phyloP scores from a whole-genome alignment of 2,113 vertebrate species.

The Dromiciops gliroides region DNA sequence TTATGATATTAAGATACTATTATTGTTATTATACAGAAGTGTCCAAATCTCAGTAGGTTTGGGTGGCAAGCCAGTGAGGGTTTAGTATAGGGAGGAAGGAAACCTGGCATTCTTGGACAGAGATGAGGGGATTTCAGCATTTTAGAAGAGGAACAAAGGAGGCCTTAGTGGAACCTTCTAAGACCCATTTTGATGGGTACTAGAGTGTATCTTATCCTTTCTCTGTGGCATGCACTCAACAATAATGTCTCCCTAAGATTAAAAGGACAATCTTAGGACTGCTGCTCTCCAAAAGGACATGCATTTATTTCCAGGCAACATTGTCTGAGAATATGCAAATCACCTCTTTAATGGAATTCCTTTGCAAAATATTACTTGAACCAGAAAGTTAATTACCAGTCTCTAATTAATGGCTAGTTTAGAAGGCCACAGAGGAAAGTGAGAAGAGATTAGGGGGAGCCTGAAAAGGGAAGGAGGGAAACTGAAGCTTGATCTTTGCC shows the following conservation, averaged over 20 bases:
- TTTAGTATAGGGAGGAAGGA: neutral
- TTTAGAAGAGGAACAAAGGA: neutral
- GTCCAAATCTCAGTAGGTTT: neutral
- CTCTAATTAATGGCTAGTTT: slow-evolving; percentile 82
- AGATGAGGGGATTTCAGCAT: neutral
- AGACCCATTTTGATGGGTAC: fast-evolving
- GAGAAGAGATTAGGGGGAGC: slow-evolving; percentile 46
- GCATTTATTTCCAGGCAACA: slow-evolving; percentile 45
- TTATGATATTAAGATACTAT: neutral
- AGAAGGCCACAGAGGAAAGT: slow-evolving; percentile 72
- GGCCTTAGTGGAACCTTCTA: neutral
- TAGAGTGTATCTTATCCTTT: neutral
- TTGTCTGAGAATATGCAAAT: slow-evolving; percentile 76
- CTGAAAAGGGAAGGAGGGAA: slow-evolving; percentile 41
- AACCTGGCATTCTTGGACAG: neutral
- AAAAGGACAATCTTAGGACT: neutral
- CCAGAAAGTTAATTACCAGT: slow-evolving; percentile 84
- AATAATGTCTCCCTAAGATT: fast-evolving
- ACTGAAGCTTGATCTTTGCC: neutral
- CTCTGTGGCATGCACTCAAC: fast-evolving
- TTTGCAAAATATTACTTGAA: slow-evolving; percentile 82
- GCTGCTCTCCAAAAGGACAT: slow-evolving; percentile 3
- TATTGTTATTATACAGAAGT: neutral
- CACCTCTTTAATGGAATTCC: slow-evolving; percentile 76
- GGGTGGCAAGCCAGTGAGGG: neutral